Conservation (phyloP, 2,797 vertebrate genomes). For the Micromesistius poutassou region DNA sequence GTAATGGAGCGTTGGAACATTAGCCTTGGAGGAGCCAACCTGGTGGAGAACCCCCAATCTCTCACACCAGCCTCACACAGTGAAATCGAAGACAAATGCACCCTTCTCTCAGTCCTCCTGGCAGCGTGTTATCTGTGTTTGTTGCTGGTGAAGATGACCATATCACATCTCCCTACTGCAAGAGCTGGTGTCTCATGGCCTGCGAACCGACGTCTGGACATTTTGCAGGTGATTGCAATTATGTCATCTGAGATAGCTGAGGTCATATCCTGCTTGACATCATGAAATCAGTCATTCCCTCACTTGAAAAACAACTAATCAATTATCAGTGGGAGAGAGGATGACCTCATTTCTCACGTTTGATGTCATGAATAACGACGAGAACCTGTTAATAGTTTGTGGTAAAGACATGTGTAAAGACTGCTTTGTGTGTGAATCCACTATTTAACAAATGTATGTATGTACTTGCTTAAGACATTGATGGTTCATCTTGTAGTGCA, state of each 20-base stretch:
- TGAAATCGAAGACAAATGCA: neutral
- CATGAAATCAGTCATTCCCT: slow-evolving; percentile 40
- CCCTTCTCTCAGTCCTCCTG: neutral
- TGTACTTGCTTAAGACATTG: neutral
- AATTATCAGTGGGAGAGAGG: slow-evolving; percentile 33
- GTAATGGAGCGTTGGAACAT: slow-evolving; percentile 28
- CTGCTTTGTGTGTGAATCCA: neutral
- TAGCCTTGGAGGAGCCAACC: slow-evolving; percentile 15
- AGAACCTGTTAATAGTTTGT: slow-evolving; percentile 49
- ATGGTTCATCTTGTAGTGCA: neutral
- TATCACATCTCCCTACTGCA: neutral
- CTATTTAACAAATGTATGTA: neutral
- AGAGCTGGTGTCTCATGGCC: neutral
- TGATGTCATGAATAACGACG: slow-evolving; percentile 47
- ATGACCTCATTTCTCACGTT: slow-evolving; percentile 55
- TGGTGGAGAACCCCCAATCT: neutral
- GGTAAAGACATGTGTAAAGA: too few relatives aligned
- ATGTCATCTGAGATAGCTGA: slow-evolving; percentile 54
- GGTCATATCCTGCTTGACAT: slow-evolving; percentile 53
- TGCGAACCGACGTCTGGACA: slow-evolving; percentile 50
- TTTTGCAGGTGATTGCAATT: slow-evolving; percentile 58
- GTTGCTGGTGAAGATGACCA: neutral
- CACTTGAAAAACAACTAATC: slow-evolving; percentile 34
- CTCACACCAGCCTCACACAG: neutral
- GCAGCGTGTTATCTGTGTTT: neutral